Base-by-base conservation (phyloP, 2,888 invertebrate species). In the Epirrhoe alternata region DNA sequence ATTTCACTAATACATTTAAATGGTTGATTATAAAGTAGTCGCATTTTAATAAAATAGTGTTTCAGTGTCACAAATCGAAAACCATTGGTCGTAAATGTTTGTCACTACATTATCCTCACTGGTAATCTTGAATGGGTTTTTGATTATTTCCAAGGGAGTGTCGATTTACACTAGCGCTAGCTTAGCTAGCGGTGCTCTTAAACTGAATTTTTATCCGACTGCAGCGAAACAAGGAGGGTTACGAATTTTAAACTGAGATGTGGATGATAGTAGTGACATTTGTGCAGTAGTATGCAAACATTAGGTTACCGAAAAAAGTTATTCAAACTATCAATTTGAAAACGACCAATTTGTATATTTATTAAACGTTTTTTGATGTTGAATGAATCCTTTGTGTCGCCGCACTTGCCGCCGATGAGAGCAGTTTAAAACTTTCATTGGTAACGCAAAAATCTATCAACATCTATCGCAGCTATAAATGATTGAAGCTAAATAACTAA, bases 381-480 rank as follows among this genome's bases (percentile, higher is more conserved):
- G 4, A 42, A 42, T 12, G 38, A 42, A 42, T 42, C 38, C 38
- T 42, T 42, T 42, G 38, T 42, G 38, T 42, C n/a, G n/a, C n/a
- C n/a, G n/a, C n/a, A n/a, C n/a, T n/a, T 42, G 38, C 38, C 38
- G 38, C 38, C 38, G 12, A 42, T 42, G 38, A 12, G 10, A 42
- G 38, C 38, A 42, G 33, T 33, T 42, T 42, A 42, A 12, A 42
- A 42, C 12, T 12, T 42, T 42, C 38, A 42, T 42, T 42, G 38
- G 12, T 56, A 62, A 24, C 24, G 24, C 24, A 24, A 68, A 68
- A 56, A 61, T 53, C 63, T 61, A 71, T 69, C 66, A 64, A 64
- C 74, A 76, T 78, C 77, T 66, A 69, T 69, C 75, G 68, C 61
- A 52, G 47, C 71, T 70, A 75, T 70, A 70, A 62, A 64, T 62